These are phyloP conservation scores for Tolypeutes matacus DNA, from an alignment of 2,797 vertebrate genomes.

Conservation along the genomic window DNA sequence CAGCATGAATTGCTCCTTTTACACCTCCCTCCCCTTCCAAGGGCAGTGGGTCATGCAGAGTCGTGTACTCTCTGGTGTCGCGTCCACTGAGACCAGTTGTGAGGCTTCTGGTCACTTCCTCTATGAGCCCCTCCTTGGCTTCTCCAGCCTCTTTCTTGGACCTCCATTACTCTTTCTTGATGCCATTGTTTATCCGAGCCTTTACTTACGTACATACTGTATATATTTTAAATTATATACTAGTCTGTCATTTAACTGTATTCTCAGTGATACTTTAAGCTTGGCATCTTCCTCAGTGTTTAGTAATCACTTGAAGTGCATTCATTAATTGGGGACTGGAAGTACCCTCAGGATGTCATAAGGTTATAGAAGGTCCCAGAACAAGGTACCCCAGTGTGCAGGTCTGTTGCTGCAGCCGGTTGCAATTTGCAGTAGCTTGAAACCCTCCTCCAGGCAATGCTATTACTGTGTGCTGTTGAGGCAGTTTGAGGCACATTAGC, in stretches of 20 bases:
- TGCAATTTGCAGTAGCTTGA: background rate
- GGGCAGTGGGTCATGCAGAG: accelerated
- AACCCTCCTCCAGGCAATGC: background rate
- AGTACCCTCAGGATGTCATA: background rate
- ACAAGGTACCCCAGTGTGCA: background rate
- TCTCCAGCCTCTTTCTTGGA: background rate
- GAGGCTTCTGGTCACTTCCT: background rate
- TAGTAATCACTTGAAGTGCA: background rate
- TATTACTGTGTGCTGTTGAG: background rate
- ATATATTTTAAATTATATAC: background rate
- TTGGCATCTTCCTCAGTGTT: background rate
- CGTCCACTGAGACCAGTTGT: background rate
- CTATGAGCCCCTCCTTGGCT: too few species aligned
- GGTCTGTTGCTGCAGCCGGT: too few species aligned
- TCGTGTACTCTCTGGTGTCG: too few species aligned
- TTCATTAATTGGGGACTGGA: background rate
- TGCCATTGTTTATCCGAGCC: background rate
- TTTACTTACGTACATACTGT: background rate
- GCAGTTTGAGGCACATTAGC: background rate
- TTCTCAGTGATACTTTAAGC: background rate
- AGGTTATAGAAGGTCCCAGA: too few species aligned
- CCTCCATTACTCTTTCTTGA: background rate
- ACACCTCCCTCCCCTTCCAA: background rate
- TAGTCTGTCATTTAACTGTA: background rate
- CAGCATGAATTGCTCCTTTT: background rate